Percentiles rank a stretch among this genome's conserved stretches.
Evolutionary conservation across 2,797 vertebrate species (phyloP).

Genomic region (Lycodopsis pacificus): DNA sequence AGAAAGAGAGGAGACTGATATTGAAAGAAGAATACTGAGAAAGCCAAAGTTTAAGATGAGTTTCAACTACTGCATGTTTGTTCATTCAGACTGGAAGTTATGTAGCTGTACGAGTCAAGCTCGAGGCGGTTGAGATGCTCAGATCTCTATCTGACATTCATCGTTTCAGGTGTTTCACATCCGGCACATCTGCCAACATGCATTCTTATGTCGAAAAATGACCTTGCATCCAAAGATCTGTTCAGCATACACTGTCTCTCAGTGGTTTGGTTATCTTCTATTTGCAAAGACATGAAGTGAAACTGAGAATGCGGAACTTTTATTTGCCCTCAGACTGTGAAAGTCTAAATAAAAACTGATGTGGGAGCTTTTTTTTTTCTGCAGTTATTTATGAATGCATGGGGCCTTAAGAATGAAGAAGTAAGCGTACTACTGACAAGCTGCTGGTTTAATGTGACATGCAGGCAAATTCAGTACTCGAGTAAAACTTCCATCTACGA

Average conservation of each 20-base stretch:
- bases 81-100: background rate
- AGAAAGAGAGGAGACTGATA: background rate
- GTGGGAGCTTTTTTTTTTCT: background rate
- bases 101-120: background rate
- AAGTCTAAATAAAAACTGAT: background rate
- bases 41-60: background rate
- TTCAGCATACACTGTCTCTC: background rate
- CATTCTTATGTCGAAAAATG: background rate
- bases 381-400: background rate
- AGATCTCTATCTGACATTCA: background rate
- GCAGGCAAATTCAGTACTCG: background rate
- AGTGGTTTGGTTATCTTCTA: constrained; percentile 18
- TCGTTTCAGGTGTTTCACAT: constrained; percentile 11
- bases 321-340: background rate
- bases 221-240: background rate
- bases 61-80: background rate
- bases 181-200: background rate
- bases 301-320: constrained; percentile 48
- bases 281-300: constrained; percentile 52
- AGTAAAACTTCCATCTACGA: background rate
- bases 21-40: background rate
- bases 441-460: background rate
- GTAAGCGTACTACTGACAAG: background rate
- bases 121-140: background rate
- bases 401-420: background rate